Evolutionary conservation across 2,888 invertebrate species (phyloP), one percentile per base, ranked within the genome.

Genomic region (Paralinhomoeus sp.): DNA sequence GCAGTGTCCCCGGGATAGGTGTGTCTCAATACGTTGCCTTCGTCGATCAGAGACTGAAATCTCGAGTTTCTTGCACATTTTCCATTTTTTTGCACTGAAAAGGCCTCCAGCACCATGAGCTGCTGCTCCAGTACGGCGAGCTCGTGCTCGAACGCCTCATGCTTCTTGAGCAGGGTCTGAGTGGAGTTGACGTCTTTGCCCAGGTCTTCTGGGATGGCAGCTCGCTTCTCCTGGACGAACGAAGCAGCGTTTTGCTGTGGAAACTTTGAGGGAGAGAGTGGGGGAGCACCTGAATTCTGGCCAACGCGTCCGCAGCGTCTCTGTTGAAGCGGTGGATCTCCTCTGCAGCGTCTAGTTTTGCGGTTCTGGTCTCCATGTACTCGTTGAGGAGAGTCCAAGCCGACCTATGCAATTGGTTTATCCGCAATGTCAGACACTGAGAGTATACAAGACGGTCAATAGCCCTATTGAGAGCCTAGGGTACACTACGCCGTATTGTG

Each of bases 321-420:
- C 89, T 75, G 67, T 93, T 91, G 73, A 89, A 93, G 44, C 87
- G 75, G 66, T 93, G 93, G 51, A 93, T 84, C 68, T 91, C 87
- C 13, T 83, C 89, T 1, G 93, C 93, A 1, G 85, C 91, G 60
- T 78, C 76, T 35, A 97, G 69, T 37, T 84, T 77, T 48, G 78
- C 75, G 50, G 82, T 82, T 17, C 91, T 74, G 41, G 79, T 75
- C 53, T 79, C 78, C 46, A 91, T 78, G 60, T 82, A 76, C 42
- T 81, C 78, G 41, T 85, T 71, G 0, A 93, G 73, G 39, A 78
- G 75, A 50, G 80, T 77, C 91, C 93, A 97, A 3, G 62, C 51
- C 35, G 61, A 54, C 37, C 62, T 64, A 50, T 74, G 75, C 44
- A 40, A 42, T 21, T 27, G n/a, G 21, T 22, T 21, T 12, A 9